These are phyloP conservation scores for Chlorodrepanis virens DNA, from an alignment of 2,113 vertebrate genomes.

Conservation along the genomic window DNA sequence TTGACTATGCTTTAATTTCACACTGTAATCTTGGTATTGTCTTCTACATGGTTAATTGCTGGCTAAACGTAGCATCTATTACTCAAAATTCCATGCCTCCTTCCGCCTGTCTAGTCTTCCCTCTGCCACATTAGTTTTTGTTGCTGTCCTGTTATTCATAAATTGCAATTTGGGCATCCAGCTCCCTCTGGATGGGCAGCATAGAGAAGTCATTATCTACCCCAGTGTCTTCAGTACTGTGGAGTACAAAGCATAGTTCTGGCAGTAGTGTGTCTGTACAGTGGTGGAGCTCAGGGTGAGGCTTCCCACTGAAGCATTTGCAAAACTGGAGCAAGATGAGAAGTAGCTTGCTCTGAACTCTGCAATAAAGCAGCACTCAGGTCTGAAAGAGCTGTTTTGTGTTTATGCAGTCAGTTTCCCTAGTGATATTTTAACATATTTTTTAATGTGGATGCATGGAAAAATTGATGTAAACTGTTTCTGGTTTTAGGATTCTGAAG, in stretches of 20 bases:
- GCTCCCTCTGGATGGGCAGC: neutral
- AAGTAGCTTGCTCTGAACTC: neutral
- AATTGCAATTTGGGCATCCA: neutral
- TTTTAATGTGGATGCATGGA: neutral
- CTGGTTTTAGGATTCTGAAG: conserved; percentile 89
- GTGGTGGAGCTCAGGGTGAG: neutral
- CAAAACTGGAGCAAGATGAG: neutral
- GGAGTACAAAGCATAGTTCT: neutral
- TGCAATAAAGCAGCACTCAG: neutral
- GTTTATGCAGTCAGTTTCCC: neutral
- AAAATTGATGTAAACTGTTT: neutral
- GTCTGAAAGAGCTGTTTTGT: neutral
- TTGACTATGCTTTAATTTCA: neutral
- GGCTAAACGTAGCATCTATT: neutral
- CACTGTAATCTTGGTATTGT: neutral
- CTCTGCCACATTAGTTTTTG: neutral
- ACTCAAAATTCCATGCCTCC: neutral
- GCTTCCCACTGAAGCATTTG: neutral
- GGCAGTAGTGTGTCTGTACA: neutral
- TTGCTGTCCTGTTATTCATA: neutral
- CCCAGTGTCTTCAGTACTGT: neutral
- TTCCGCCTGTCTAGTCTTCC: neutral
- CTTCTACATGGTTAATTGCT: neutral
- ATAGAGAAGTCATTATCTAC: neutral
- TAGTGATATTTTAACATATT: neutral